Base-by-base conservation (phyloP, 30 jellyfish, hydroid and myxozoan genomes). In the Cassiopea xamachana region DNA sequence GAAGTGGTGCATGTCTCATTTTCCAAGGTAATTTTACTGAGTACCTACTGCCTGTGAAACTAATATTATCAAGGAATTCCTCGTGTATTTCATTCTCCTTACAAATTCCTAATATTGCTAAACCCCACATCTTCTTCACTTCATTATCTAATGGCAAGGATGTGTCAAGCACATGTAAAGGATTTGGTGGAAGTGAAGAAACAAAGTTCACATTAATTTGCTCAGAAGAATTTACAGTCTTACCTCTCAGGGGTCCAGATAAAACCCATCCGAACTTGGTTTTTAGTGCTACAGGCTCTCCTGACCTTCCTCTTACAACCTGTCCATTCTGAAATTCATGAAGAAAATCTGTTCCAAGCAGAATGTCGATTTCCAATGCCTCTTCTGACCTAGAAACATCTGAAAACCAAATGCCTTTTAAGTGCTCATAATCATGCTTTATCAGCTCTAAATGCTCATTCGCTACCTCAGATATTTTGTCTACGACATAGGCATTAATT, bases 41-140 rank as follows among this genome's bases (percentile, higher is more conserved):
- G 48, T 80, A 80, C 39, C 71, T 48, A 59, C 45, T 49, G 45
- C 89, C 89, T 2, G 13, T 80, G 72, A 58, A 60, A 8, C 50
- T 7, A 44, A 80, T 60, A 14, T 55, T 80, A 75, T 80, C 79
- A 14, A 80, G 75, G 64, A 80, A 19, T 46, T 79, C 60, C 81
- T 85, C 87, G 73, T 85, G 93, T 12, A 85, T 87, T 17, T 85
- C 87, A 43, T 85, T 59, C 47, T 55, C 55, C 43, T 19, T 78
- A 16, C 87, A 45, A 17, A 83, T 83, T 48, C 84, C 84, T 47
- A 71, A 15, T 1, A 80, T 85, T 46, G 72, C 93, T 14, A 85
- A 58, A 69, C 73, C 93, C 93, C 93, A 73, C 76, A 85, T 19
- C 79, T 74, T 85, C 51, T 72, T 51, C 15, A 73, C 86, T 17